Evolutionary conservation across 2,113 vertebrate genomes (phyloP), one percentile per base, ranked within the genome.

Genomic region (Ctenodactylus gundi): DNA sequence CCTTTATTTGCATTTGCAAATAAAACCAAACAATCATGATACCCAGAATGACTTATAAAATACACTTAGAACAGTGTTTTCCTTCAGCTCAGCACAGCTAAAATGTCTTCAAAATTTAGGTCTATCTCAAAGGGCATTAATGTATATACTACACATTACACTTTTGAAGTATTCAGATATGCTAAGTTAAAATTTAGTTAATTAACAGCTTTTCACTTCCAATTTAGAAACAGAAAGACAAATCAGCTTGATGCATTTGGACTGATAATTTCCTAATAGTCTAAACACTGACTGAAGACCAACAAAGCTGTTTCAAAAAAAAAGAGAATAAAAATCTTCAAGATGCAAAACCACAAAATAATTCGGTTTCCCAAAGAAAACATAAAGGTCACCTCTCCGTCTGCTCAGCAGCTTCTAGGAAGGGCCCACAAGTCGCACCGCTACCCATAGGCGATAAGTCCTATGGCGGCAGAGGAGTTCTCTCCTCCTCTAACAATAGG

Each of bases 181-280:
- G 14, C 41, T 85, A 75, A 65, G 49, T 78, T 93, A 85, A 76
- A 86, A 91, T 68, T 88, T 72, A 96, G 86, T 73, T 94, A 88
- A 94, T 90, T 86, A 92, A 81, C 70, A 73, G 75, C 41, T 87
- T 77, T 90, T 95, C 92, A 82, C 67, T 84, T 93, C 70, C 77
- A 91, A 53, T 72, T 91, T 55, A 92, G 84, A 95, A 89, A 93
- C 21, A 84, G 84, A 70, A 86, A 94, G 73, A 83, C 55, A 94
- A 76, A 67, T 7, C 64, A 46, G 84, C 87, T 31, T 80, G 55
- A 73, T 68, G 44, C 39, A 62, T 27, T 41, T 76, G 84, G 87
- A 76, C 60, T 46, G 29, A 90, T 84, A 70, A 91, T 70, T 93
- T 81, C 55, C 81, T 93, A 89, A 94, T 8, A 80, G 70, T 72